phyloP scores from a whole-genome alignment of 2,113 vertebrate species.

The Psittacula cyanocephala region DNA sequence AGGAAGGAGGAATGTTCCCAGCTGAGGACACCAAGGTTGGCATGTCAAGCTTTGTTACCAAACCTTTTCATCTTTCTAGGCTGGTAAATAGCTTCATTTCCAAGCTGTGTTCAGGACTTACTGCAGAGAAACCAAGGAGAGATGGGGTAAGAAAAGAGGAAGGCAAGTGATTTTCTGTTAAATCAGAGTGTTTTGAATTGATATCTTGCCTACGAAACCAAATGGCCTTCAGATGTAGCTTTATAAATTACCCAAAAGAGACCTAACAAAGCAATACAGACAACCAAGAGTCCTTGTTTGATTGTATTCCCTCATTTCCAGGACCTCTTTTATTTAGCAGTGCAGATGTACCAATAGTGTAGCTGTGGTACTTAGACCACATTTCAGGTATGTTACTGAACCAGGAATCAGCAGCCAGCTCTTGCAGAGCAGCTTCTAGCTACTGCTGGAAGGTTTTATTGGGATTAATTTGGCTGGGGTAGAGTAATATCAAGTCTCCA shows the following conservation, averaged over 20 bases:
- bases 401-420: background rate
- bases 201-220: constrained; percentile 43
- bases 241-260: constrained; percentile 12
- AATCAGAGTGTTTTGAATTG: constrained; percentile 47
- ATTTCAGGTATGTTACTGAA: background rate
- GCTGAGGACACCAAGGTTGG: background rate
- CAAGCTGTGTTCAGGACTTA: constrained; percentile 25
- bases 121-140: background rate
- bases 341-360: accelerated
- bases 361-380: background rate
- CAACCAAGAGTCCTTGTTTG: background rate
- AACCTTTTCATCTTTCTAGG: constrained; percentile 21
- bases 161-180: background rate
- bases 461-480: background rate
- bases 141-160: background rate
- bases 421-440: background rate
- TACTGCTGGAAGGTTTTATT: background rate
- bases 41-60: background rate
- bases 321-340: background rate
- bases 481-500: background rate
- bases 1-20: background rate
- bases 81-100: constrained; percentile 7
- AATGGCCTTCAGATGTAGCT: constrained; percentile 50
- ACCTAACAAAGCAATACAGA: background rate
- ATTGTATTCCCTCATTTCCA: background rate